These are phyloP conservation scores for Spisula subtruncata DNA, from an alignment of 2,888 invertebrate species.

Conservation along the genomic window DNA sequence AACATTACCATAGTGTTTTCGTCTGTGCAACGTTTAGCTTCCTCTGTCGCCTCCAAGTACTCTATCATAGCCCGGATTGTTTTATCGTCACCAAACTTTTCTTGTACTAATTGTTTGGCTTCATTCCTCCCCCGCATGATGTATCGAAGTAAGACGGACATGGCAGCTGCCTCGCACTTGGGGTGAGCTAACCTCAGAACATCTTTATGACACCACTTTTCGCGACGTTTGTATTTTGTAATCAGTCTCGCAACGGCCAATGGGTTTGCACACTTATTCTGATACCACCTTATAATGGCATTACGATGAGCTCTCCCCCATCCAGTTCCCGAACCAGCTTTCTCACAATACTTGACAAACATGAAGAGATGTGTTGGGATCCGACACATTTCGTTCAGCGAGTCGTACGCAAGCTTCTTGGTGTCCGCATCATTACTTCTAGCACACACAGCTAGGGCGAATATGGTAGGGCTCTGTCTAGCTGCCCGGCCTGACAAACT, in stretches of 20 bases:
- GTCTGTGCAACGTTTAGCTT: slow-evolving; percentile 77
- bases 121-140: slow-evolving; percentile 78
- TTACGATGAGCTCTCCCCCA: slow-evolving; percentile 91
- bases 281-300: slow-evolving; percentile 91
- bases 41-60: slow-evolving; percentile 83
- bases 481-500: slow-evolving; percentile 88
- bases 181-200: slow-evolving; percentile 88
- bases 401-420: slow-evolving; percentile 89
- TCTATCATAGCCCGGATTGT: slow-evolving; percentile 66
- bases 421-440: slow-evolving; percentile 87
- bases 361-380: slow-evolving; percentile 91
- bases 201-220: slow-evolving; percentile 92
- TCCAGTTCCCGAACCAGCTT: slow-evolving; percentile 88
- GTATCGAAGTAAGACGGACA: slow-evolving; percentile 75
- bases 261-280: slow-evolving; percentile 54
- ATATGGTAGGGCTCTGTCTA: slow-evolving; percentile 88
- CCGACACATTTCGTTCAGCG: slow-evolving; percentile 89
- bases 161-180: slow-evolving; percentile 70
- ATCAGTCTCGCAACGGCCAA: slow-evolving; percentile 90
- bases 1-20: slow-evolving; percentile 76
- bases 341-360: slow-evolving; percentile 90
- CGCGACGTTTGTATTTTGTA: slow-evolving; percentile 90
- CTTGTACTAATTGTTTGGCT: slow-evolving; percentile 68
- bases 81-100: slow-evolving; percentile 57
- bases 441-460: slow-evolving; percentile 91